A percentile compares a stretch with the other conserved stretches of the same genome.
Evolutionary conservation across 2,113 vertebrate species (phyloP).

Genomic region (Pampusana beccarii): DNA sequence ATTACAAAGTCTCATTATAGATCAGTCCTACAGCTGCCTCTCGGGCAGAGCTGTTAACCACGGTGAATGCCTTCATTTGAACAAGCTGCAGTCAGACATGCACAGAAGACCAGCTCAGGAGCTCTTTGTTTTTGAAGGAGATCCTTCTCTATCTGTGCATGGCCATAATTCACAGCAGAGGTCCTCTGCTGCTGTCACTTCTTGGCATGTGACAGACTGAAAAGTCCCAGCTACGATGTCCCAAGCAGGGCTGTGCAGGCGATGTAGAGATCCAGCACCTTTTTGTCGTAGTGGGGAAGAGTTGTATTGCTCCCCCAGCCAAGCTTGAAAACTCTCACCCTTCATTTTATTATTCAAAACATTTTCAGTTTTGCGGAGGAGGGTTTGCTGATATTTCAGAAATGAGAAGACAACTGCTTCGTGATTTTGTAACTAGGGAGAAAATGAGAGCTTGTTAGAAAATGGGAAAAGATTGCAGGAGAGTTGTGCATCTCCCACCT

Average conservation of each 20-base stretch:
- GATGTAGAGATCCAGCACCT: background rate
- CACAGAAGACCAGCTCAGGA: background rate
- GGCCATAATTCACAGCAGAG: background rate
- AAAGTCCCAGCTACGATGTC: background rate
- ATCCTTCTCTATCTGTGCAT: background rate
- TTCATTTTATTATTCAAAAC: slow-evolving; percentile 11
- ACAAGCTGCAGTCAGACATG: background rate
- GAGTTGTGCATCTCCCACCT: background rate
- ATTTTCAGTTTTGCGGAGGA: slow-evolving; percentile 6
- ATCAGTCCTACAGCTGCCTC: background rate
- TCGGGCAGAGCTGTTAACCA: background rate
- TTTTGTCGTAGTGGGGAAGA: background rate
- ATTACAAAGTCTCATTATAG: background rate
- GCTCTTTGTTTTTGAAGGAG: background rate
- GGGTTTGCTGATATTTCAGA: slow-evolving; percentile 19
- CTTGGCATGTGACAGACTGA: background rate
- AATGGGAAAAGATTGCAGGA: background rate
- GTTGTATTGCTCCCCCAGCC: background rate
- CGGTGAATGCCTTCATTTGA: background rate
- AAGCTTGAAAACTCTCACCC: background rate
- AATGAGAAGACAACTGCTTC: background rate
- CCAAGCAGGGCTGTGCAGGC: background rate
- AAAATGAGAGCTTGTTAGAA: background rate
- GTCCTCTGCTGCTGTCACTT: background rate
- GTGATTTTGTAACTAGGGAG: background rate